phyloP scores from a whole-genome alignment of 2,113 vertebrate genomes.

The Suncus etruscus region DNA sequence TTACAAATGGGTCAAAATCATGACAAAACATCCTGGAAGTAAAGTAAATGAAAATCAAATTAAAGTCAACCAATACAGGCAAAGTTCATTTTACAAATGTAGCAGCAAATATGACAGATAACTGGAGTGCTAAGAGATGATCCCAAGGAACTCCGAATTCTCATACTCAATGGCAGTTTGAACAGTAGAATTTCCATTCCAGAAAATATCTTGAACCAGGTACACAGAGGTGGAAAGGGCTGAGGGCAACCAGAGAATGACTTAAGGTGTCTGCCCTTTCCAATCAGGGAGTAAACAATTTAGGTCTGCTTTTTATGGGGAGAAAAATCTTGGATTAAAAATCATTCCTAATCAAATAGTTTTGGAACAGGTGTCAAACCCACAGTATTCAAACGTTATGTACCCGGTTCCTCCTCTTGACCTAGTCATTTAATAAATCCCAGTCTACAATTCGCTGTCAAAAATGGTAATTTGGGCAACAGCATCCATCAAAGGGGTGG shows the following conservation, averaged over 20 bases:
- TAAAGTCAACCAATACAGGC: conserved; percentile 86
- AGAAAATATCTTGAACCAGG: conserved; percentile 86
- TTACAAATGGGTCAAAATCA: conserved; percentile 82
- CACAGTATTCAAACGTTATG: conserved; percentile 85
- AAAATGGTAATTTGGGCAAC: conserved; percentile 77
- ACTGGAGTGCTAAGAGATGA: conserved; percentile 81
- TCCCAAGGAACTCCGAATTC: conserved; percentile 85
- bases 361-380: conserved; percentile 90
- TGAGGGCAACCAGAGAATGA: conserved; percentile 71
- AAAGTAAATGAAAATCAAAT: conserved; percentile 82
- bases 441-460: conserved; percentile 63
- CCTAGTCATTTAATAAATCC: conserved; percentile 59
- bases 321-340: conserved; percentile 82
- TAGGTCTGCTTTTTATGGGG: conserved; percentile 84
- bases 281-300: conserved; percentile 84
- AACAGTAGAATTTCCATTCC: conserved; percentile 85
- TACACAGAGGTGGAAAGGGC: conserved; percentile 76
- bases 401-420: conserved; percentile 58
- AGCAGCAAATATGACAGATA: conserved; percentile 89
- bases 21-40: conserved; percentile 70
- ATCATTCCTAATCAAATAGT: conserved; percentile 84
- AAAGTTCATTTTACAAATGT: conserved; percentile 86
- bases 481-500: conserved; percentile 80
- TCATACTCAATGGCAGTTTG: conserved; percentile 84
- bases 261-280: conserved; percentile 77